Base-by-base conservation (phyloP, 1,140 invertebrate species). In the Adelges cooleyi region DNA sequence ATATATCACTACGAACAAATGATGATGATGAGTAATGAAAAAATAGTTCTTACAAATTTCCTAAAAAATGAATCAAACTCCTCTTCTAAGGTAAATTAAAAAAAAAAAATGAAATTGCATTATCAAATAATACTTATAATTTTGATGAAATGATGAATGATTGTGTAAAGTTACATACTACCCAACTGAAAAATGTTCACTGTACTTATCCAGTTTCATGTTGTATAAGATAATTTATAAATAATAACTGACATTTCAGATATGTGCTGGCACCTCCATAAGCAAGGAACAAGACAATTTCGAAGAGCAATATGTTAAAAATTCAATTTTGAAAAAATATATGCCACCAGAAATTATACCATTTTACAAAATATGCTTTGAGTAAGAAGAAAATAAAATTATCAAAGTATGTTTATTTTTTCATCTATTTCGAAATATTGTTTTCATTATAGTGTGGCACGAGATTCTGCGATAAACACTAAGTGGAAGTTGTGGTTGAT, bases 1-100 rank as follows among this genome's bases (percentile, higher is more conserved):
- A 62, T 62, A 46, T 62, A 40, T 46, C 33, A 62, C 10, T 62
- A 33, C 5, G 56, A 62, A 8, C 25, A 62, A 62, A 46, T 62
- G 44, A 62, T 62, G 56, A 62, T 62, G 56, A 62, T 29, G 42
- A 62, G 56, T 20, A 62, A 62, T 48, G 42, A 48, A 33, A 46
- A 40, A 20, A 62, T 62, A 46, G 27, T 62, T n/a, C 13, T 62
- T 15, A 62, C 6, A 46, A 46, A 46, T 8, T 33, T 62, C 20
- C 44, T 62, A 22, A 42, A 62, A 22, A 48, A 62, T 20, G 2
- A 48, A 33, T 10, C 18, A 13, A 22, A 17, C 13, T 9, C n/a
- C n/a, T n/a, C n/a, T n/a, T n/a, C n/a, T n/a, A n/a, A n/a, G n/a
- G n/a, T n/a, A n/a, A n/a, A n/a, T n/a, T n/a, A n/a, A n/a, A n/a